phyloP scores from a whole-genome alignment of 1,140 invertebrate species.

The Brachionus sp. region DNA sequence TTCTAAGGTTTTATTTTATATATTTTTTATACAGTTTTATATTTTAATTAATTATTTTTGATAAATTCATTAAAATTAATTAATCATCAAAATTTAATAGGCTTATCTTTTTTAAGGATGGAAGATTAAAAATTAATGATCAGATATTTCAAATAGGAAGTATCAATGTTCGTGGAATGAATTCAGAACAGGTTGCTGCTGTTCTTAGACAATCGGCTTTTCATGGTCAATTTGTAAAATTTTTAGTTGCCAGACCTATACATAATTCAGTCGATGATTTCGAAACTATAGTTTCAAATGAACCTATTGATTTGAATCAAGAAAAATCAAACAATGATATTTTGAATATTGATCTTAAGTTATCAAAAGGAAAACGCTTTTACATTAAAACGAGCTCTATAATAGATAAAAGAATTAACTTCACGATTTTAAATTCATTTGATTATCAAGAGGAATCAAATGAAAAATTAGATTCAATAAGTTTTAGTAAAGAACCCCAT shows the following conservation, averaged over 20 bases:
- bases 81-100: background rate
- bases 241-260: conserved; percentile 74
- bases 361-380: conserved; percentile 49
- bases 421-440: background rate
- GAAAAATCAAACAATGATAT: background rate
- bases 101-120: conserved; percentile 66
- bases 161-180: conserved; percentile 80
- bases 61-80: background rate
- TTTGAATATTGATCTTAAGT: conserved; percentile 43
- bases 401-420: conserved; percentile 29
- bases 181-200: conserved; percentile 84
- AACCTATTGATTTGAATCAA: background rate
- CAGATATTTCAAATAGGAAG: conserved; percentile 89
- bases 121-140: conserved; percentile 80
- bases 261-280: background rate
- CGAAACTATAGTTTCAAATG: background rate
- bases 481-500: background rate
- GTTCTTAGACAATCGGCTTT: conserved; percentile 74
- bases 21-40: background rate
- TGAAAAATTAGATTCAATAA: background rate
- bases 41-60: background rate
- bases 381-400: conserved; percentile 51
- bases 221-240: conserved; percentile 71
- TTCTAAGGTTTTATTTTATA: conserved; percentile 69
- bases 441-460: background rate